Percentiles rank a stretch among this genome's conserved stretches.
Evolutionary conservation across 2,888 invertebrate species (phyloP).

Genomic region (Cephonodes hylas): DNA sequence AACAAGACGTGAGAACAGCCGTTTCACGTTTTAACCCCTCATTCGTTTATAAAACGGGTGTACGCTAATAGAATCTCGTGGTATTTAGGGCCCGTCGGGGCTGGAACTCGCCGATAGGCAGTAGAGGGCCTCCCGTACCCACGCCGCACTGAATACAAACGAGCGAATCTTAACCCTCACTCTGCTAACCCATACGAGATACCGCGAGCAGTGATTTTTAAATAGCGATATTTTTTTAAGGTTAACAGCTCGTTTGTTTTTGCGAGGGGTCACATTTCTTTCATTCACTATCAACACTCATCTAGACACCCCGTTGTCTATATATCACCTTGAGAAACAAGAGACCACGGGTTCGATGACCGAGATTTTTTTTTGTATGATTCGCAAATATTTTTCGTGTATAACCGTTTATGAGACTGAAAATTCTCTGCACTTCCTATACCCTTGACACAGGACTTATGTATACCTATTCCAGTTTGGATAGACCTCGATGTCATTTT

Average conservation of each 20-base stretch:
- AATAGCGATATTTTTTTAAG: background rate
- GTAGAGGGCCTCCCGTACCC: conserved; percentile 38
- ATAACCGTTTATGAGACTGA: no score
- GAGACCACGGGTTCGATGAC: no score
- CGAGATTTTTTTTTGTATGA: no score
- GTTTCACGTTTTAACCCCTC: conserved; percentile 12
- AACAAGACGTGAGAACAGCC: background rate
- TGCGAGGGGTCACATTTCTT: no score
- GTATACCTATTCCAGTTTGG: no score
- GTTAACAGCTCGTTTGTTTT: background rate
- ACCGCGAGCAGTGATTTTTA: background rate
- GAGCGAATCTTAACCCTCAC: conserved; percentile 69
- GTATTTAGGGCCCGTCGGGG: conserved; percentile 55
- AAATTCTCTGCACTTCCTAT: no score
- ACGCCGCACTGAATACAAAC: conserved; percentile 62
- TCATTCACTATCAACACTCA: no score
- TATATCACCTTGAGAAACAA: no score
- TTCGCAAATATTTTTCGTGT: no score
- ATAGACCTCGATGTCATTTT: no score
- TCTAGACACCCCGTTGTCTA: no score
- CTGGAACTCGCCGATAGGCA: conserved; percentile 44
- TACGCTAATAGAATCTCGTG: conserved; percentile 60
- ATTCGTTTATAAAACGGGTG: conserved; percentile 39
- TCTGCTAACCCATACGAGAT: conserved; percentile 46
- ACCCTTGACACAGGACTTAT: no score